Conservation (phyloP, 2,113 vertebrate genomes). For the Gymnobelideus leadbeateri region DNA sequence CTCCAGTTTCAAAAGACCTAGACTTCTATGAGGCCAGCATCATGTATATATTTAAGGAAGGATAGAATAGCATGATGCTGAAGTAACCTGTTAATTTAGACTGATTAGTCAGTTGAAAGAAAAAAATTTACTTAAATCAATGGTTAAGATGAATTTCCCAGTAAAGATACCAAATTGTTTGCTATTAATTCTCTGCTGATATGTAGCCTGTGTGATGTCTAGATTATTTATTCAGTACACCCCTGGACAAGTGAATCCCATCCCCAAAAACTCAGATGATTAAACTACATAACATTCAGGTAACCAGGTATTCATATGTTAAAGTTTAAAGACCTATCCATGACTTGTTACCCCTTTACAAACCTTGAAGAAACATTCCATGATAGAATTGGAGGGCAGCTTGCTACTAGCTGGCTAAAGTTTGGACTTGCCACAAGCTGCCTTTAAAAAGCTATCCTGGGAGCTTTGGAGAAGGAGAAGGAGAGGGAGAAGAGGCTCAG, state of each 20-base stretch:
- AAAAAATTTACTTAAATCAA: constrained; percentile 63
- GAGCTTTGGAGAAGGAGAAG: neutral
- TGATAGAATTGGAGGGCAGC: neutral
- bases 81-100: constrained; percentile 53
- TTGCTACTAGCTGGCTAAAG: neutral
- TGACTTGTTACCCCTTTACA: neutral
- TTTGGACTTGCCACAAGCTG: neutral
- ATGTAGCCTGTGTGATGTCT: neutral
- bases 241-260: neutral
- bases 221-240: neutral
- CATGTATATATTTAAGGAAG: neutral
- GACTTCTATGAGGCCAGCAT: neutral
- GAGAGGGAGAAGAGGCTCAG: neutral
- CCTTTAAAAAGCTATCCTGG: neutral
- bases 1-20: constrained; percentile 2
- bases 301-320: neutral
- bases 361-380: neutral
- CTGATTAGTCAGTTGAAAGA: neutral
- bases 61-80: constrained; percentile 62
- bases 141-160: constrained; percentile 57
- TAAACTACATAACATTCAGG: neutral
- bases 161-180: neutral
- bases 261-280: neutral
- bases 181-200: neutral
- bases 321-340: neutral